Conservation (phyloP, 2,888 invertebrate species). For the Vannuccia rotundouncinata region DNA sequence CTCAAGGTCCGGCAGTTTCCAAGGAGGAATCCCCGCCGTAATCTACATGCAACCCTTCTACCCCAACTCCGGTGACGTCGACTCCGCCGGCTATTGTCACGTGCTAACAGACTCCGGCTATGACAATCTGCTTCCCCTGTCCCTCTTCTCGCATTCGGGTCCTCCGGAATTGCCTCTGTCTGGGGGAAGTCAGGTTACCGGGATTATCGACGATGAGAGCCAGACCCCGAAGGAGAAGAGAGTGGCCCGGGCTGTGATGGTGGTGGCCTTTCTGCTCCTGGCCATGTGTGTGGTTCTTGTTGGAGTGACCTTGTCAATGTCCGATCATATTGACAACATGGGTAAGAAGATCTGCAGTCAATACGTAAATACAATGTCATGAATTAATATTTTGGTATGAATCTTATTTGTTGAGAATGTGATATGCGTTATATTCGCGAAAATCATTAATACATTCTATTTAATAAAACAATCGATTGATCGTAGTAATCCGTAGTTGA, state of each 20-base stretch:
- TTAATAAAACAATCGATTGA: no score
- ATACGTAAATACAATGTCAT: no score
- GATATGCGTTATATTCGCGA: no score
- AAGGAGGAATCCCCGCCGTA: neutral
- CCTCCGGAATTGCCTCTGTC: neutral
- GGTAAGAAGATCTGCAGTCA: no score
- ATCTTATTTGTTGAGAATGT: no score
- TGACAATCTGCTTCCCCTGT: neutral
- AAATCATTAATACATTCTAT: no score
- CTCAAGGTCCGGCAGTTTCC: neutral
- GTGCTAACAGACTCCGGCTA: neutral
- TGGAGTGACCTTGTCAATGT: conserved; percentile 83
- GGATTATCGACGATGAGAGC: conserved; percentile 20
- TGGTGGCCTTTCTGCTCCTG: conserved; percentile 77
- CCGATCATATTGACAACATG: conserved; percentile 88
- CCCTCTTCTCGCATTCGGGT: neutral
- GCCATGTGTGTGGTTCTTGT: conserved; percentile 81
- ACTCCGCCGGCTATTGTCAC: neutral
- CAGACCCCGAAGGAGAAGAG: conserved; percentile 44
- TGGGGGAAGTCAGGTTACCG: neutral
- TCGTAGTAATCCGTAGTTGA: no score
- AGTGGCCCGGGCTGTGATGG: conserved; percentile 70
- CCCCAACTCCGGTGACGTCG: neutral
- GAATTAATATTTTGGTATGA: no score
- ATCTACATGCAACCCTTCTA: conserved; percentile 5